These are phyloP conservation scores for Gephyroberyx darwinii DNA, from an alignment of 2,797 vertebrate species.

Conservation along the genomic window DNA sequence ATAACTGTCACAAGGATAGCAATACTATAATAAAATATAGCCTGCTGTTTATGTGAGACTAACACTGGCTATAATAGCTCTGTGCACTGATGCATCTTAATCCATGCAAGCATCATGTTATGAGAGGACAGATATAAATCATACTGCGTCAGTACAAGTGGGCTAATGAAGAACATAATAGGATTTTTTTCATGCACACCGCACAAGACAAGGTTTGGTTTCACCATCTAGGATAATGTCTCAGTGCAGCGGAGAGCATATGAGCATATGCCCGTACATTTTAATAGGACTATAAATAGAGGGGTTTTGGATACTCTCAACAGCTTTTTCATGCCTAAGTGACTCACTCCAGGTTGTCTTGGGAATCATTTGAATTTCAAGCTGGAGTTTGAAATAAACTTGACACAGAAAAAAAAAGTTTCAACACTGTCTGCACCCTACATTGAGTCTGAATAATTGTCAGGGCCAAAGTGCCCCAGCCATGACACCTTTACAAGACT, in stretches of 20 bases:
- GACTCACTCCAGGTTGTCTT: constrained; percentile 2
- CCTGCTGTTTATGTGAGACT: constrained; percentile 25
- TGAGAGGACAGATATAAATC: constrained; percentile 31
- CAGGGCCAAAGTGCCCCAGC: not conserved
- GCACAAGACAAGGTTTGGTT: not conserved
- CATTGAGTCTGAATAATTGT: not conserved
- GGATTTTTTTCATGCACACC: constrained; percentile 2
- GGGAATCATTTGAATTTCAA: constrained; percentile 16
- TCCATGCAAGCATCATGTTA: constrained; percentile 23
- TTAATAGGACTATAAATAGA: constrained; percentile 52
- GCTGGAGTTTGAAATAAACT: constrained; percentile 15
- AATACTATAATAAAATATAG: constrained; percentile 19
- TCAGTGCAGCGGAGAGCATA: constrained; percentile 9
- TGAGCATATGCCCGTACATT: constrained; percentile 2
- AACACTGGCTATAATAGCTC: constrained; percentile 8
- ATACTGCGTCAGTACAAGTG: constrained; percentile 6
- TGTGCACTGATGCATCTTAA: constrained; percentile 40
- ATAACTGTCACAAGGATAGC: constrained; percentile 7
- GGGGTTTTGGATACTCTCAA: constrained; percentile 1
- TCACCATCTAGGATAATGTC: not conserved
- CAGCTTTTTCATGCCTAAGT: constrained; percentile 14
- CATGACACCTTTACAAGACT: too few relatives aligned
- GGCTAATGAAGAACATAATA: constrained; percentile 14
- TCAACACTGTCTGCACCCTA: constrained; percentile 1
- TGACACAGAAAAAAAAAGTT: constrained; percentile 2